phyloP scores from a whole-genome alignment of 92 coral and sea anemone genomes.

The Siderastrea radians region DNA sequence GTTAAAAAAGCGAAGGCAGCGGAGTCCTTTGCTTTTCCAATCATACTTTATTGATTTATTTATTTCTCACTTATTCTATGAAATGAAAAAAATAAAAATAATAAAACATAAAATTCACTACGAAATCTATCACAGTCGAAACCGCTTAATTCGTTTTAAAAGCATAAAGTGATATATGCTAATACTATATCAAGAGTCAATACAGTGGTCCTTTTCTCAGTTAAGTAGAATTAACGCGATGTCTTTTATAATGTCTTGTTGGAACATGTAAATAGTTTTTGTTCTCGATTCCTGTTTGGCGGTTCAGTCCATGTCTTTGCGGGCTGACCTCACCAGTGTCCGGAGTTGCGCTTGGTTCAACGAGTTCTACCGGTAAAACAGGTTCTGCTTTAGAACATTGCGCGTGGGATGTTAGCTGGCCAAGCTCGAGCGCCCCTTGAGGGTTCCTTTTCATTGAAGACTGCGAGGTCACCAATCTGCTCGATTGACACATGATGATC shows the following conservation, averaged over 20 bases:
- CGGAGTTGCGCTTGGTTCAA: background rate
- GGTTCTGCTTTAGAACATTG: background rate
- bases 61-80: too few species aligned
- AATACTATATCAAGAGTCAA: too few species aligned
- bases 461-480: background rate
- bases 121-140: too few species aligned
- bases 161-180: too few species aligned
- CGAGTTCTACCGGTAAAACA: background rate
- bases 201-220: background rate
- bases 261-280: conserved; percentile 12
- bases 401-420: background rate
- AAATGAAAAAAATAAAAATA: too few species aligned
- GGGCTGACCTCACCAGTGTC: background rate
- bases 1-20: too few species aligned
- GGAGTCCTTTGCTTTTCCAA: too few species aligned
- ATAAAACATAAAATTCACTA: too few species aligned
- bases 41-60: too few species aligned
- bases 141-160: too few species aligned
- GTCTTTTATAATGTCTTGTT: background rate
- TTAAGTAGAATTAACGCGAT: background rate
- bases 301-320: background rate
- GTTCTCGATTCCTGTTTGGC: background rate
- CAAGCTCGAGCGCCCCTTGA: background rate
- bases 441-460: background rate
- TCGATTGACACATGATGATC: conserved; percentile 30